These are phyloP conservation scores for Sigmodon hispidus DNA, from an alignment of 2,113 vertebrate species.

Conservation along the genomic window DNA sequence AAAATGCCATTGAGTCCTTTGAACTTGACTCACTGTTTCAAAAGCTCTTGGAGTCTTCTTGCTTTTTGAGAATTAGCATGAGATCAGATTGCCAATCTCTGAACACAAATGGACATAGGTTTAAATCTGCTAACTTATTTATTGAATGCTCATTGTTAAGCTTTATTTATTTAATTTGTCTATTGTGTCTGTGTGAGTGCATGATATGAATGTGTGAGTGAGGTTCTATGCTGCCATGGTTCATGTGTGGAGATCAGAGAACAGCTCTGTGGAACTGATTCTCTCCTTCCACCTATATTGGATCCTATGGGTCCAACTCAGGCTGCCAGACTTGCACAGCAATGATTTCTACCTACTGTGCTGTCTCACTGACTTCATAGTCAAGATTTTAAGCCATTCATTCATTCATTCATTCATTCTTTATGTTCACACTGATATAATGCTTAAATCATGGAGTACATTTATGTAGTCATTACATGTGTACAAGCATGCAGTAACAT, in stretches of 20 bases:
- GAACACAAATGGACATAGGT: not conserved
- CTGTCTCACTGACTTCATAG: not conserved
- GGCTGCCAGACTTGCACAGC: not conserved
- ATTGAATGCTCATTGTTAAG: not conserved
- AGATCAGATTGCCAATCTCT: not conserved
- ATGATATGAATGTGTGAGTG: not conserved
- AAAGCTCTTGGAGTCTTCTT: not conserved
- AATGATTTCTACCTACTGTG: not conserved
- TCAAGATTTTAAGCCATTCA: not conserved
- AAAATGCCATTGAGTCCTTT: not conserved
- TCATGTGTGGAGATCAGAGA: not conserved
- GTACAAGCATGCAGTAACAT: not conserved
- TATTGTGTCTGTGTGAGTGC: not conserved
- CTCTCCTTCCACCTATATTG: not conserved
- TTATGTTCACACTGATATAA: not conserved
- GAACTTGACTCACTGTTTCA: not conserved
- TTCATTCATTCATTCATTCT: not conserved
- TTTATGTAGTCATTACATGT: not conserved
- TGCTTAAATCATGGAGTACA: not conserved
- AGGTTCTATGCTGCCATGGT: no score
- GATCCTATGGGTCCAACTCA: no score
- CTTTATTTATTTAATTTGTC: not conserved
- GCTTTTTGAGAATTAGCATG: slow-evolving; percentile 21
- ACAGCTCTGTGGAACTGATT: not conserved
- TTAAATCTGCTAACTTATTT: not conserved